Evolutionary conservation across 1,140 invertebrate species (phyloP), one percentile per base, ranked within the genome.

Genomic region (Cyrtorhinus lividipennis): DNA sequence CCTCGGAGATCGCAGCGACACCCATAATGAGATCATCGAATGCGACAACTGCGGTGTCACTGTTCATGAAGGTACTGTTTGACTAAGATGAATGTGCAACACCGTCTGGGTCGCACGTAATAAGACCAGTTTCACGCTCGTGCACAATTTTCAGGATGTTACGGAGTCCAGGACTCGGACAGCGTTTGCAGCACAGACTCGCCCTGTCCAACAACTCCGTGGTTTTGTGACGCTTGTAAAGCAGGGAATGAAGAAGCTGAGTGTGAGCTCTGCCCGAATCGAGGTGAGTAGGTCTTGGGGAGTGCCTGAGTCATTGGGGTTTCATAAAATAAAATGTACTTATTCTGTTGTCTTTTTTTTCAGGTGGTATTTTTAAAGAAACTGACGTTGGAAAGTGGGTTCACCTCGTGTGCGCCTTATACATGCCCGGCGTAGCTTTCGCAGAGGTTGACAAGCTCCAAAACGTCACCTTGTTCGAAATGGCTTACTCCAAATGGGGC

Each of bases 211-310:
- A 97, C 93, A 1, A 93, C 95, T 68, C 94, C 94, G 0, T 98
- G 95, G 95, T 97, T 97, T 74, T 98, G 94, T 77, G 94, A 98
- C 76, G 89, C 92, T n/a, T 97, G 95, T 69, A 92, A 91, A 71
- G 92, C 91, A 45, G 91, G 91, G 1, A 81, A 90, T 8, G 83
- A 80, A 24, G 85, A 89, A 74, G 92, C 93, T 0, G 80, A 79
- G 18, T 94, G 91, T 73, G 90, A 94, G 75, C 74, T 95, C 5
- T 95, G 91, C 72, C 90, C 92, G 2, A 88, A 87, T 73, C 79
- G 78, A 71, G 82, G 83, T 82, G 71, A 53, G n/a, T n/a, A n/a
- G n/a, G n/a, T n/a, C n/a, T n/a, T n/a, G n/a, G n/a, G n/a, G n/a
- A n/a, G n/a, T n/a, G n/a, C n/a, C n/a, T n/a, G n/a, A n/a, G n/a